Percentiles rank a stretch among this genome's conserved stretches.
phyloP scores from a whole-genome alignment of 2,113 vertebrate genomes.

The Dasyprocta punctata region DNA sequence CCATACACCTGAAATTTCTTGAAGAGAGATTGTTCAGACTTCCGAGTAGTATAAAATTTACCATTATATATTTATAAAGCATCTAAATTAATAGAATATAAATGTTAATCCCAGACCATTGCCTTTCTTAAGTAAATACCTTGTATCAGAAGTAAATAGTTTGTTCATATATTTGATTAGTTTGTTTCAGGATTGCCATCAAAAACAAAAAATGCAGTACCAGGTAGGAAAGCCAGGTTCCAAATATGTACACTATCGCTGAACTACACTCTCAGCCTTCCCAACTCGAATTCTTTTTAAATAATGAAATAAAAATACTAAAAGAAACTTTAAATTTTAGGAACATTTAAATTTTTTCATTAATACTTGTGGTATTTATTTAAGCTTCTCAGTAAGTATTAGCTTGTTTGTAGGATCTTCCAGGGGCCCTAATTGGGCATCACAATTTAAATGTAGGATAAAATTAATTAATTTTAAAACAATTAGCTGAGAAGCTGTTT shows the following conservation, averaged over 20 bases:
- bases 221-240: not conserved
- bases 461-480: slow-evolving; percentile 53
- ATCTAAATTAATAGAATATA: not conserved
- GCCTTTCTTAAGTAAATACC: slow-evolving; percentile 18
- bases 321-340: slow-evolving; percentile 12
- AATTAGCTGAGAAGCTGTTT: not conserved
- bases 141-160: slow-evolving; percentile 47
- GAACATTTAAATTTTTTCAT: not conserved
- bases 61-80: not conserved
- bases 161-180: not conserved
- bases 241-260: not conserved
- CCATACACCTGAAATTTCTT: not conserved
- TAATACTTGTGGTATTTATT: not conserved
- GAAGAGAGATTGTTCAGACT: not conserved
- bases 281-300: not conserved
- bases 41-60: not conserved
- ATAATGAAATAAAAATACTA: slow-evolving; percentile 50
- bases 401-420: not conserved
- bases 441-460: not conserved
- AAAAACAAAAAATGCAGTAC: not conserved
- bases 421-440: not conserved
- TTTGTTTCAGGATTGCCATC: slow-evolving; percentile 18
- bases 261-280: not conserved
- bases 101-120: not conserved
- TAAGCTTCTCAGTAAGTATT: slow-evolving; percentile 19